A percentile compares a stretch with the other conserved stretches of the same genome.
Evolutionary conservation across 2,888 invertebrate species (phyloP).

Genomic region (Coecobrya sp.): DNA sequence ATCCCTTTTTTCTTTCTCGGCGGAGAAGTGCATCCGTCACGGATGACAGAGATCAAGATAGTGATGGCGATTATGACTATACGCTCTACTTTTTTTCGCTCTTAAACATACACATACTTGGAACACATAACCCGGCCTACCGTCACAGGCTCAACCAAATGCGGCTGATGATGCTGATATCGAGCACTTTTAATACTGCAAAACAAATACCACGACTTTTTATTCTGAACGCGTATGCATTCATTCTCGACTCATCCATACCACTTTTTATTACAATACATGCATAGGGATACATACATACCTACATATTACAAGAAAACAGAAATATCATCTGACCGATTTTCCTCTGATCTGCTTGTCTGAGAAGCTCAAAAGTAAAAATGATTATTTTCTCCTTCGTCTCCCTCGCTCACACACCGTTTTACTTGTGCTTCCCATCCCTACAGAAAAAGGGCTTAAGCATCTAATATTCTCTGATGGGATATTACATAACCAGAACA

Average conservation of each 20-base stretch:
- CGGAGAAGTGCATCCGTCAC: constrained; percentile 33
- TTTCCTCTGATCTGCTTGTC: not conserved
- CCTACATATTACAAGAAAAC: not conserved
- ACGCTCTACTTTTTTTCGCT: not conserved
- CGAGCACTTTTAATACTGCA: not conserved
- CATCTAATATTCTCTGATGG: not conserved
- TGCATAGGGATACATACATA: not conserved
- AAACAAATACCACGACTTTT: not conserved
- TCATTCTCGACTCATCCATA: not conserved
- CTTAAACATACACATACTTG: not conserved
- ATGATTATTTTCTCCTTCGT: constrained; percentile 43
- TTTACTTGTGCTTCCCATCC: not conserved
- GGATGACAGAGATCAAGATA: constrained; percentile 37
- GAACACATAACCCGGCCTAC: not conserved
- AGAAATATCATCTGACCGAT: not conserved
- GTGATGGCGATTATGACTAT: not conserved
- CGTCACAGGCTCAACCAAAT: not conserved
- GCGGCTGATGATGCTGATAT: not conserved
- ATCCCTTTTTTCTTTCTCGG: constrained; percentile 24
- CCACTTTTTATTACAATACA: not conserved
- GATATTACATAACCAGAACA: not conserved
- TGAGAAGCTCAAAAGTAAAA: not conserved
- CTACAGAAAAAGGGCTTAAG: not conserved
- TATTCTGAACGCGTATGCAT: constrained; percentile 7
- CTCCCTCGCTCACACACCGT: not conserved